phyloP scores from a whole-genome alignment of 2,113 vertebrate genomes.

The Muntiacus reevesi region DNA sequence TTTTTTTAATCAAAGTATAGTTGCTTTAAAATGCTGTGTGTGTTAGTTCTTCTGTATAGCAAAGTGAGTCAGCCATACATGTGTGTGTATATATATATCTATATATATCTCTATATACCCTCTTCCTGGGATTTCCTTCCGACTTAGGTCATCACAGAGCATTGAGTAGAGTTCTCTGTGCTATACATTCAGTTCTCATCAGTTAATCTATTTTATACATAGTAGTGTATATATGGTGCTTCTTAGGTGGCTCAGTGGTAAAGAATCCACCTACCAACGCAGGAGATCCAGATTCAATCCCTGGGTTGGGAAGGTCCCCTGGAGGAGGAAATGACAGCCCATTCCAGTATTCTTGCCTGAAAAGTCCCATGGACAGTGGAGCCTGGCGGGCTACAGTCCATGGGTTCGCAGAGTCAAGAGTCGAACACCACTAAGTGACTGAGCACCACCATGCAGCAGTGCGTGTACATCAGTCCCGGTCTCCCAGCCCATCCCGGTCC shows the following conservation, averaged over 20 bases:
- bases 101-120: not conserved
- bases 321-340: not conserved
- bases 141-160: not conserved
- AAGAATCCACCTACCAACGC: not conserved
- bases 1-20: not conserved
- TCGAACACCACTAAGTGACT: not conserved
- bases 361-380: not conserved
- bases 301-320: not conserved
- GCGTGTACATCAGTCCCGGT: not conserved
- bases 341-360: not conserved
- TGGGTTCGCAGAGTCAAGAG: not conserved
- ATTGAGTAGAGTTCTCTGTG: not conserved
- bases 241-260: not conserved
- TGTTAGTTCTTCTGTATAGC: not conserved
- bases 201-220: not conserved
- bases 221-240: not conserved
- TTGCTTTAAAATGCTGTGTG: not conserved
- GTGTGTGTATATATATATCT: not conserved
- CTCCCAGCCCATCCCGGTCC: not conserved
- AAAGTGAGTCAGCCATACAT: not conserved
- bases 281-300: not conserved
- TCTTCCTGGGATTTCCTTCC: not conserved
- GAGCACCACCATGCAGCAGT: not conserved
- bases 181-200: not conserved
- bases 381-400: not conserved